These are phyloP conservation scores for Globodera ellingtonae DNA, from an alignment of 1,140 invertebrate species.

Conservation along the genomic window DNA sequence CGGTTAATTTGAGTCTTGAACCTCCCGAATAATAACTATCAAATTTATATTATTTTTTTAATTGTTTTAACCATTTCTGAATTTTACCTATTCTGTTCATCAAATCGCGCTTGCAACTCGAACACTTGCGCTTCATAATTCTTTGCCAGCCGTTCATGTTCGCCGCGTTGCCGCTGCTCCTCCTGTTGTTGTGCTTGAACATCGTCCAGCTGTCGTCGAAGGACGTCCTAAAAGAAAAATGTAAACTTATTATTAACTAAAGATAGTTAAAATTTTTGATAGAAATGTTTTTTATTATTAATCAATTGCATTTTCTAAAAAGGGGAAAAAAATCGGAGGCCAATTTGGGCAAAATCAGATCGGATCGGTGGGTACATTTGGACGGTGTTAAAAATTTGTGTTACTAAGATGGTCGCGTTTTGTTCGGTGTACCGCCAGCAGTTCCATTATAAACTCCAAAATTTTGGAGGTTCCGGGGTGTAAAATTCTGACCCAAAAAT, in stretches of 20 bases:
- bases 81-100: slow-evolving; percentile 35
- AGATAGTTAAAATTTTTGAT: too few relatives aligned
- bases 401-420: too few relatives aligned
- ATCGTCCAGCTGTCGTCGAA: slow-evolving; percentile 54
- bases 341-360: too few relatives aligned
- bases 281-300: neutral
- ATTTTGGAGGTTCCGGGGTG: too few relatives aligned
- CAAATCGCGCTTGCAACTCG: slow-evolving; percentile 47
- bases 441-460: too few relatives aligned
- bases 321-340: too few relatives aligned
- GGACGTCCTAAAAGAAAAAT: slow-evolving; percentile 9
- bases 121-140: slow-evolving; percentile 45
- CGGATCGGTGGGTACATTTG: too few relatives aligned
- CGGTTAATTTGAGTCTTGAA: neutral
- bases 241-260: too few relatives aligned
- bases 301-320: too few relatives aligned
- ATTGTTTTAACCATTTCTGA: neutral
- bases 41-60: neutral
- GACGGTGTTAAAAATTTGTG: too few relatives aligned
- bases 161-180: slow-evolving; percentile 41
- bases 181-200: slow-evolving; percentile 49
- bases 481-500: too few relatives aligned
- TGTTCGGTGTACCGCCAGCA: too few relatives aligned
- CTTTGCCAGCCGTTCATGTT: slow-evolving; percentile 51
- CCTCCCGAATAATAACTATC: neutral